Evolutionary conservation across 2,888 invertebrate species (phyloP).

Genomic region (Orthonychiurus folsomi): DNA sequence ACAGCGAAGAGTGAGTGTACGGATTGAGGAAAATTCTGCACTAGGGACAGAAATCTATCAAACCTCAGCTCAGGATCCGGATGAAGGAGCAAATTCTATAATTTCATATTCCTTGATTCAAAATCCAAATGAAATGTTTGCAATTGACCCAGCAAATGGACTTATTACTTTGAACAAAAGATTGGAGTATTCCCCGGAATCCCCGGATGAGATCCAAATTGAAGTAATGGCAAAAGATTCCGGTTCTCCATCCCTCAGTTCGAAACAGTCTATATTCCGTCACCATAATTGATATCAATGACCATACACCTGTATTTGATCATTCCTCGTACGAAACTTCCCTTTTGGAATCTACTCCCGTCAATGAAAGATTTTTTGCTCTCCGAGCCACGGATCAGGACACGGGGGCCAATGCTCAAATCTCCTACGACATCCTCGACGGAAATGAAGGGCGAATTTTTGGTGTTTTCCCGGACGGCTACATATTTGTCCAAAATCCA

Average conservation of each 20-base stretch:
- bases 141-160: slow-evolving; percentile 75
- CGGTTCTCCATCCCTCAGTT: slow-evolving; percentile 63
- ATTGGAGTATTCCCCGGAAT: slow-evolving; percentile 44
- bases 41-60: slow-evolving; percentile 87
- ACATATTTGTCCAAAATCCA: slow-evolving; percentile 72
- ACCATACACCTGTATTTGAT: slow-evolving; percentile 89
- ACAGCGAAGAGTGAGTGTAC: slow-evolving; percentile 67
- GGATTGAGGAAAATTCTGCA: slow-evolving; percentile 77
- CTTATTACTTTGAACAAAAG: slow-evolving; percentile 79
- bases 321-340: slow-evolving; percentile 88
- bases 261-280: too few species aligned
- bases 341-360: slow-evolving; percentile 75
- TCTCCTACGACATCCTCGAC: slow-evolving; percentile 72
- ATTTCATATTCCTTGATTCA: slow-evolving; percentile 70
- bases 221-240: slow-evolving; percentile 81
- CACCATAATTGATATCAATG: slow-evolving; percentile 91
- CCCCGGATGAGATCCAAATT: slow-evolving; percentile 53
- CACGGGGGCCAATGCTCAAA: slow-evolving; percentile 66
- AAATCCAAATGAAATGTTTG: slow-evolving; percentile 71
- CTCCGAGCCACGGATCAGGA: slow-evolving; percentile 83
- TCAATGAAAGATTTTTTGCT: slow-evolving; percentile 83
- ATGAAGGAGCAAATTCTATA: slow-evolving; percentile 79
- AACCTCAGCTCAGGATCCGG: slow-evolving; percentile 75
- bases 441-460: slow-evolving; percentile 76
- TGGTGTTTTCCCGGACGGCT: slow-evolving; percentile 91